Percentiles rank a stretch among this genome's conserved stretches.
Evolutionary conservation across 1,140 invertebrate genomes (phyloP).

Genomic region (Acromyrmex charruanus): DNA sequence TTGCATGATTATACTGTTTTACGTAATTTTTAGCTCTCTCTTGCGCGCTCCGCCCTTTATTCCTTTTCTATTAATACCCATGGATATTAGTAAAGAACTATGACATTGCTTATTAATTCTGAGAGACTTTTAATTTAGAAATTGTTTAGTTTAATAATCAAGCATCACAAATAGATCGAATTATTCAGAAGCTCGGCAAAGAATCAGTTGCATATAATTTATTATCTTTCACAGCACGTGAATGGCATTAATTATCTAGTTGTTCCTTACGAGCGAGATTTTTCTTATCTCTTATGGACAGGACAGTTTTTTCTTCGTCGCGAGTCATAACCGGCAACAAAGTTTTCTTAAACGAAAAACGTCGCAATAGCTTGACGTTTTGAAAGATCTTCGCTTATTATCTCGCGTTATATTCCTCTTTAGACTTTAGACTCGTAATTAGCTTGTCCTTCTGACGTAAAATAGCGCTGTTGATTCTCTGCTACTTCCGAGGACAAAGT

Average conservation of each 20-base stretch:
- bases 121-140: not conserved
- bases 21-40: not conserved
- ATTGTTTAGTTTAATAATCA: not conserved
- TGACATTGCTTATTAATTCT: not conserved
- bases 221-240: not conserved
- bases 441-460: conserved; percentile 80
- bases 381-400: not conserved
- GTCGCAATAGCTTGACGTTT: not conserved
- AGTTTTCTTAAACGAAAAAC: not conserved
- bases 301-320: not conserved
- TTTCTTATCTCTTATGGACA: not conserved
- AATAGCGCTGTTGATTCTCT: conserved; percentile 73
- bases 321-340: not conserved
- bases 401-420: not conserved
- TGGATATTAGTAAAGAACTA: not conserved
- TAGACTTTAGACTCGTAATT: conserved; percentile 79
- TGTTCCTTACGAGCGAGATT: not conserved
- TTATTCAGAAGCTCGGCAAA: not conserved
- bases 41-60: not conserved
- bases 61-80: conserved; percentile 1
- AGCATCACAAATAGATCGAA: not conserved
- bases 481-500: conserved; percentile 33
- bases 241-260: not conserved
- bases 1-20: not conserved
- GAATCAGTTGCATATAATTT: not conserved